These are phyloP conservation scores for Sebastes alutus DNA, from an alignment of 2,797 vertebrate genomes.

Conservation along the genomic window DNA sequence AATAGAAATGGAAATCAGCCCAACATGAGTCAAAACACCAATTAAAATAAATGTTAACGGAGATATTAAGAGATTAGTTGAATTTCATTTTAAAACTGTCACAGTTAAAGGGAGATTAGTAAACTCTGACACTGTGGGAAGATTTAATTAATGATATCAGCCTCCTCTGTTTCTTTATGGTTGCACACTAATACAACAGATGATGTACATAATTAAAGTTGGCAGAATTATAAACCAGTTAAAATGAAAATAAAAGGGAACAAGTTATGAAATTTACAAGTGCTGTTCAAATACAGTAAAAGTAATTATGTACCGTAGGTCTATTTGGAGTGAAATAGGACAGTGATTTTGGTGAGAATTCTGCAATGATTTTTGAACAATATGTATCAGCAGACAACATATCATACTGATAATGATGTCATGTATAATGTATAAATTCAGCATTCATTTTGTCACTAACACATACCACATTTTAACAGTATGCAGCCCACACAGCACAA, in stretches of 20 bases:
- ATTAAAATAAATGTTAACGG: background rate
- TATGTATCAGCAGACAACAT: background rate
- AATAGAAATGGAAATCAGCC: slow-evolving; percentile 24
- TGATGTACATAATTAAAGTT: background rate
- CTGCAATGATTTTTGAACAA: background rate
- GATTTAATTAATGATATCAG: background rate
- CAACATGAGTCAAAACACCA: slow-evolving; percentile 10
- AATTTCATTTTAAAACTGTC: slow-evolving; percentile 17
- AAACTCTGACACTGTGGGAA: background rate
- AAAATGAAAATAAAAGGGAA: background rate
- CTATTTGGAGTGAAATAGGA: background rate
- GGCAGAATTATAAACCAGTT: background rate
- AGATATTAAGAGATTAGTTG: slow-evolving; percentile 18
- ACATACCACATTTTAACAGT: background rate
- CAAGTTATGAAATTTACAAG: background rate
- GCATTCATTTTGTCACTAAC: background rate
- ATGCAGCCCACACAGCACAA: slow-evolving; percentile 13
- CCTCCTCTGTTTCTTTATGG: background rate
- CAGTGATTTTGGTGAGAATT: background rate
- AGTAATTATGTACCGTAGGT: background rate
- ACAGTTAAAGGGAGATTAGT: slow-evolving; percentile 2
- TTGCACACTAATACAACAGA: background rate
- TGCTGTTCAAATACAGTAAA: background rate
- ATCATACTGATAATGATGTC: background rate
- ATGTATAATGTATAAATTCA: background rate